phyloP scores from a whole-genome alignment of 2,113 vertebrate genomes.

The Sisor rabdophorus region DNA sequence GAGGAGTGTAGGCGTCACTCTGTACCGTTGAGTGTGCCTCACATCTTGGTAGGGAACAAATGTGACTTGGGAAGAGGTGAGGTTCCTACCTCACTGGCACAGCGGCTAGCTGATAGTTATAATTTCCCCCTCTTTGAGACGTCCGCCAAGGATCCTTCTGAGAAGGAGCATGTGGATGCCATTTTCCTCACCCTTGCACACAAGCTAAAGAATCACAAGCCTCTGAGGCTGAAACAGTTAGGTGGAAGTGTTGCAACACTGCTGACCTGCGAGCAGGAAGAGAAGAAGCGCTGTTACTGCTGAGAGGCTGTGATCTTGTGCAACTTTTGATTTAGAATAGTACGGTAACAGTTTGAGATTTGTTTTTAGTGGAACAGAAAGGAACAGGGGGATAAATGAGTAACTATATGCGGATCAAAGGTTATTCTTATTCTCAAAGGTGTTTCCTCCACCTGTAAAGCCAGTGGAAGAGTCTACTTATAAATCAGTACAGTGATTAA shows the following conservation, averaged over 20 bases:
- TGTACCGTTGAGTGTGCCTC: slow-evolving; percentile 66
- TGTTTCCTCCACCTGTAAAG: not conserved
- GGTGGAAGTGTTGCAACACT: slow-evolving; percentile 47
- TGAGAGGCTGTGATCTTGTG: slow-evolving; percentile 13
- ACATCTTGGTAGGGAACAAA: slow-evolving; percentile 72
- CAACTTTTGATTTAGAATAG: not conserved
- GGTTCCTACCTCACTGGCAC: slow-evolving; percentile 64
- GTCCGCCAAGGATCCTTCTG: slow-evolving; percentile 68
- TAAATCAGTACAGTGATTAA: not conserved
- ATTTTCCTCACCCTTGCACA: slow-evolving; percentile 74
- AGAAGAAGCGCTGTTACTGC: slow-evolving; percentile 39
- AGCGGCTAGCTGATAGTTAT: slow-evolving; percentile 66
- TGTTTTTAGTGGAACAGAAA: not conserved
- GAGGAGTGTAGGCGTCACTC: slow-evolving; percentile 67
- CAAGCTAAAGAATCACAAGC: slow-evolving; percentile 69
- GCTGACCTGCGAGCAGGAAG: slow-evolving; percentile 37
- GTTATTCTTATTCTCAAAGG: too few species aligned
- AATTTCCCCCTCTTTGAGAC: slow-evolving; percentile 72
- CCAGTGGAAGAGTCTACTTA: not conserved
- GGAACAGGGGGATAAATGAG: not conserved
- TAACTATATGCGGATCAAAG: slow-evolving; percentile 4
- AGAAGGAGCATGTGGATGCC: slow-evolving; percentile 69
- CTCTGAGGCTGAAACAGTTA: slow-evolving; percentile 68
- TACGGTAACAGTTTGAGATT: too few species aligned
- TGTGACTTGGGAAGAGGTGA: slow-evolving; percentile 65